Evolutionary conservation across 2,797 vertebrate species (phyloP), one percentile per base, ranked within the genome.

Genomic region (Sebastes variabilis): DNA sequence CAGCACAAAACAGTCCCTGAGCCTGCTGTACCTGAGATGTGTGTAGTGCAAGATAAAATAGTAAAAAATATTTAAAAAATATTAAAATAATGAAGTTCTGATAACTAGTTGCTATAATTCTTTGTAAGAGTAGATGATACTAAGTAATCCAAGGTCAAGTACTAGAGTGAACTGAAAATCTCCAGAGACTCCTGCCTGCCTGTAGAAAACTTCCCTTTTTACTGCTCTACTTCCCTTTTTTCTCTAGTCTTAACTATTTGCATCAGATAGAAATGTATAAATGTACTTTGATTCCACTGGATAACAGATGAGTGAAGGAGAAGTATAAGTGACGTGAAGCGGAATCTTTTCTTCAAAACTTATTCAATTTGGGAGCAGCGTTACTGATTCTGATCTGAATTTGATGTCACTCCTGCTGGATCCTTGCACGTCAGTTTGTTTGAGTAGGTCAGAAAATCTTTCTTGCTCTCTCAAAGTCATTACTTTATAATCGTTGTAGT

Each of bases 401-500:
- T 49, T 4, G 32, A 24, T 64, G 24, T 66, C 18, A 49, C 18
- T 49, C 25, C 38, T 20, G 38, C 42, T 46, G 42, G 42, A 46
- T 0, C 42, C 16, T 0, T 46, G 0, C 42, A 46, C 42, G 7
- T 18, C 42, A 46, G 42, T 46, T 18, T 46, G 16, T 18, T 42
- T 46, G 42, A 46, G 42, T 46, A 18, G 6, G 42, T 46, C 42
- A 46, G 42, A 46, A 46, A 46, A 46, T 46, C 42, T 46, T 46
- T 46, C 42, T 46, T 46, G 42, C 42, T 46, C 16, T 46, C 42
- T 46, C 16, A 18, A 18, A 46, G 42, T 46, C 42, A 46, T 46
- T 46, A 46, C 42, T 46, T 46, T 46, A 18, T 46, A 46, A 46
- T 46, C 0, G 42, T 46, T 46, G 42, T 46, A 46, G 42, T 46